phyloP scores from a whole-genome alignment of 2,797 vertebrate genomes.

The Cottoperca gobio region DNA sequence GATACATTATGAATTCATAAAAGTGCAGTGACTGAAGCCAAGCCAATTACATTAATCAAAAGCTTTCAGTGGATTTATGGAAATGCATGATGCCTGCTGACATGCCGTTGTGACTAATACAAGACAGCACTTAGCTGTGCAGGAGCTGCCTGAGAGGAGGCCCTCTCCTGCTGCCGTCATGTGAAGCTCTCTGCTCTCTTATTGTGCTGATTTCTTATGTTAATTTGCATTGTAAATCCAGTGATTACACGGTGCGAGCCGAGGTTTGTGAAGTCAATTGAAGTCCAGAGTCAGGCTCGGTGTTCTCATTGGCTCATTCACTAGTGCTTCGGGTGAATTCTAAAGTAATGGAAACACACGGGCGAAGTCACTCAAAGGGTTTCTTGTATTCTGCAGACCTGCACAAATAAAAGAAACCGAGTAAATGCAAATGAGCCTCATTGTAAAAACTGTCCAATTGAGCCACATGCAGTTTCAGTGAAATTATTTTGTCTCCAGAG shows the following conservation, averaged over 20 bases:
- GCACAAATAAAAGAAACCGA: too few species aligned
- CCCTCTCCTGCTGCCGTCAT: slow-evolving; percentile 13
- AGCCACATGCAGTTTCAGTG: too few species aligned
- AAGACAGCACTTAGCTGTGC: slow-evolving; percentile 32
- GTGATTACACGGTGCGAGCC: slow-evolving; percentile 18
- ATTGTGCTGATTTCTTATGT: slow-evolving; percentile 25
- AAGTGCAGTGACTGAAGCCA: slow-evolving; percentile 45
- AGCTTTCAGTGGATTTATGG: slow-evolving; percentile 57
- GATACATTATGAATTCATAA: slow-evolving; percentile 45
- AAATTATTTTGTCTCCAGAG: too few species aligned
- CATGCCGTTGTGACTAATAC: slow-evolving; percentile 38
- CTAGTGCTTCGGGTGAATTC: not conserved
- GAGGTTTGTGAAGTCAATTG: slow-evolving; percentile 9
- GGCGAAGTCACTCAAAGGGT: too few species aligned
- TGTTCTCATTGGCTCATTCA: slow-evolving; percentile 8
- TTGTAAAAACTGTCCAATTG: too few species aligned
- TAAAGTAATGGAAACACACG: not conserved
- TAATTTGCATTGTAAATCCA: slow-evolving; percentile 37
- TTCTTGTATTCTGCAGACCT: too few species aligned
- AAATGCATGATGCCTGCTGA: slow-evolving; percentile 50
- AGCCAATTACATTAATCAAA: slow-evolving; percentile 64
- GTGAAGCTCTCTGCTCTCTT: not conserved
- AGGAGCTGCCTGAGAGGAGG: slow-evolving; percentile 30
- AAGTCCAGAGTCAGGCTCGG: slow-evolving; percentile 4
- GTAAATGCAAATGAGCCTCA: too few species aligned